Conservation (phyloP, 2,888 invertebrate species). For the Pecten maximus region DNA sequence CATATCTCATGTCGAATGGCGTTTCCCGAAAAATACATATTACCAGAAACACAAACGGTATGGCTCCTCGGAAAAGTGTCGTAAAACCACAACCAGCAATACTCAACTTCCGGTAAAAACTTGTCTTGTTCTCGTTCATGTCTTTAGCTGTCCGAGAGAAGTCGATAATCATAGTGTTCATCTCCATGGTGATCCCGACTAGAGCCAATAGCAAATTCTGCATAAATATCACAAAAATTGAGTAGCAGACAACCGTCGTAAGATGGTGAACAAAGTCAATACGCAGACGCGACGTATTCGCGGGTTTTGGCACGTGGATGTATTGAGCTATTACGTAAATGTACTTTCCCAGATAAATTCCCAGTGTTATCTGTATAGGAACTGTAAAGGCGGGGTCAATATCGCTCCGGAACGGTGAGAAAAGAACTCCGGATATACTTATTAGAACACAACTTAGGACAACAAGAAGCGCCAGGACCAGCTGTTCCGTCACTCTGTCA, state of each 20-base stretch:
- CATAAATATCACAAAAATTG: slow-evolving; percentile 61
- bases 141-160: slow-evolving; percentile 61
- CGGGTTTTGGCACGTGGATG: neutral
- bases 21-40: slow-evolving; percentile 66
- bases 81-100: slow-evolving; percentile 59
- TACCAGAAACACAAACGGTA: slow-evolving; percentile 66
- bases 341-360: neutral
- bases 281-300: slow-evolving; percentile 53
- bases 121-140: slow-evolving; percentile 53
- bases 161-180: slow-evolving; percentile 61
- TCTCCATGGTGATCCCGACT: slow-evolving; percentile 65
- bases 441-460: neutral
- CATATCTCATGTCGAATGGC: slow-evolving; percentile 66
- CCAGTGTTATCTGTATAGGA: neutral
- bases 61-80: slow-evolving; percentile 61
- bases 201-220: slow-evolving; percentile 66
- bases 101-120: slow-evolving; percentile 58
- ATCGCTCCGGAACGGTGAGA: neutral
- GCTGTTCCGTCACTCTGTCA: neutral
- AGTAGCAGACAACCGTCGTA: slow-evolving; percentile 64
- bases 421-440: neutral
- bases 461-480: neutral
- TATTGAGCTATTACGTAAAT: neutral
- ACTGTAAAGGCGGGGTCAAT: neutral
- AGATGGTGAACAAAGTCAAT: slow-evolving; percentile 65